Percentiles rank a stretch among this genome's conserved stretches.
These are phyloP conservation scores for Dasyornis broadbenti DNA, from an alignment of 2,113 vertebrate genomes.

Conservation along the genomic window DNA sequence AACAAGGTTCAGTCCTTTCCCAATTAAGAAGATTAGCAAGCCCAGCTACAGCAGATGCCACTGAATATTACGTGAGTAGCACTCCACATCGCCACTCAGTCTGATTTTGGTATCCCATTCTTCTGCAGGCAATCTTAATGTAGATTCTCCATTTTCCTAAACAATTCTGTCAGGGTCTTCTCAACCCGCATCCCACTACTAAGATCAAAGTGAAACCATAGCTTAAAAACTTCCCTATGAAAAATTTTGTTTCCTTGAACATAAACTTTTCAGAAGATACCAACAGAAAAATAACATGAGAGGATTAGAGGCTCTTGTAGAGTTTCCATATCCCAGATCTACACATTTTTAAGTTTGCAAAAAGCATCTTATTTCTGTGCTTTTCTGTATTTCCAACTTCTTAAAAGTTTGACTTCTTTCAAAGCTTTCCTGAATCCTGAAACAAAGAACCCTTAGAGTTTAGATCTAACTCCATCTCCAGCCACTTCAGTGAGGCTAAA, in stretches of 20 bases:
- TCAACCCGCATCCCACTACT: not conserved
- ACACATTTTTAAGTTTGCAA: not conserved
- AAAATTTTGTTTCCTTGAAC: not conserved
- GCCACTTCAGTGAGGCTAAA: not conserved
- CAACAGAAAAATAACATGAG: not conserved
- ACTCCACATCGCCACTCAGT: not conserved
- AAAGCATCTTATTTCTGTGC: not conserved
- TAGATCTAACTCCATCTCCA: not conserved
- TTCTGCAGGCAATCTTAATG: not conserved
- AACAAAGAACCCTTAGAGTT: not conserved
- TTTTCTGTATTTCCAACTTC: not conserved
- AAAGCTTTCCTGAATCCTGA: not conserved
- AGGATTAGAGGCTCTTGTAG: not conserved
- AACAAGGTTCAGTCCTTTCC: not conserved
- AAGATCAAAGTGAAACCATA: not conserved
- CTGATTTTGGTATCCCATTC: not conserved
- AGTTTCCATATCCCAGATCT: not conserved
- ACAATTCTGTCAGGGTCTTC: not conserved
- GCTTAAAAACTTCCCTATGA: not conserved
- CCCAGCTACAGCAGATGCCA: not conserved
- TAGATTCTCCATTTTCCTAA: not conserved
- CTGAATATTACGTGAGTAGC: not conserved
- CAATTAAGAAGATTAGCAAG: not conserved
- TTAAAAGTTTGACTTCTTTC: not conserved
- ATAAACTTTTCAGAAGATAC: not conserved